Percentiles rank a stretch among this genome's conserved stretches.
Evolutionary conservation across 2,113 vertebrate genomes (phyloP).

Genomic region (Barnardius zonarius): DNA sequence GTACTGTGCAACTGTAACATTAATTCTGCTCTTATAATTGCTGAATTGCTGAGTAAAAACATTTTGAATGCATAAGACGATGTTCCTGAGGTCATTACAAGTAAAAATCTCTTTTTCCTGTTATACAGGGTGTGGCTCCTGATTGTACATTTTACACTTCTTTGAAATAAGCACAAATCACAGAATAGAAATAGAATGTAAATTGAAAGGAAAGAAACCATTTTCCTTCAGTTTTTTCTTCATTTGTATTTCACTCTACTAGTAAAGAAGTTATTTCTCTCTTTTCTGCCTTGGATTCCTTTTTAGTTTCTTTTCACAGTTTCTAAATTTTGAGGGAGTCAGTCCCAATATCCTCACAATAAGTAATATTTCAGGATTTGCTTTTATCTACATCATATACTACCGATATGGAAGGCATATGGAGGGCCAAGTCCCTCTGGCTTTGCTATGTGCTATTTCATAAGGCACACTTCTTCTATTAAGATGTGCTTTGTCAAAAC

Average conservation of each 20-base stretch:
- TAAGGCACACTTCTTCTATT: not conserved
- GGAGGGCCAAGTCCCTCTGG: not conserved
- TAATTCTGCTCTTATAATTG: conserved; percentile 11
- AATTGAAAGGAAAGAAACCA: not conserved
- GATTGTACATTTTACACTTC: not conserved
- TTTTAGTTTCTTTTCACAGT: not conserved
- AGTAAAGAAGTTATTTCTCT: not conserved
- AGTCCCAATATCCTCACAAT: not conserved
- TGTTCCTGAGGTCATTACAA: not conserved
- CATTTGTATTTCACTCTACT: not conserved
- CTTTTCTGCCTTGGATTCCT: not conserved
- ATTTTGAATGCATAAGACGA: not conserved
- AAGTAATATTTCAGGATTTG: not conserved
- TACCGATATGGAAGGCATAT: not conserved
- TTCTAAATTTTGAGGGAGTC: not conserved
- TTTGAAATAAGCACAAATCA: not conserved
- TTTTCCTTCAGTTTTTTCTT: not conserved
- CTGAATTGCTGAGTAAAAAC: not conserved
- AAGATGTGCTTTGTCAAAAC: not conserved
- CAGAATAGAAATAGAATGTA: not conserved
- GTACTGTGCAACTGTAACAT: not conserved
- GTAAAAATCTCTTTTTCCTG: not conserved
- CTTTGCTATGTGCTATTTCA: not conserved
- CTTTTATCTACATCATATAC: not conserved
- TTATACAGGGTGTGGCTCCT: not conserved